These are phyloP conservation scores for Anagrus nilaparvatae DNA, from an alignment of 1,140 invertebrate species.

Conservation along the genomic window DNA sequence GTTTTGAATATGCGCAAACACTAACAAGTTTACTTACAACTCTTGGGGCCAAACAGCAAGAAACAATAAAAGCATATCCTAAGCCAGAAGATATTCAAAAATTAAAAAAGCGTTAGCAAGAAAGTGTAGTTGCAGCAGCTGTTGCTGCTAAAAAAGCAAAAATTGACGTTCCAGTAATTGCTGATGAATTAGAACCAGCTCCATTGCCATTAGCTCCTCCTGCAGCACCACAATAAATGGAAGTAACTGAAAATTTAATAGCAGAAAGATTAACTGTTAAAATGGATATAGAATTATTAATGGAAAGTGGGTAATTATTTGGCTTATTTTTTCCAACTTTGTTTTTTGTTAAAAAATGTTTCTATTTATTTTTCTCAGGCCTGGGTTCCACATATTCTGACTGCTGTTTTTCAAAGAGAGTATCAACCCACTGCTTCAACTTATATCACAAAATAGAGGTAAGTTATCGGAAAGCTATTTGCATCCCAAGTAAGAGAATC, in stretches of 20 bases:
- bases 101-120: constrained; percentile 41
- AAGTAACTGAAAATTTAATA: constrained; percentile 48
- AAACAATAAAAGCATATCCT: constrained; percentile 63
- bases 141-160: constrained; percentile 29
- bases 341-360: not conserved
- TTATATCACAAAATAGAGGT: constrained; percentile 57
- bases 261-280: constrained; percentile 57
- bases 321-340: not conserved
- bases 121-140: constrained; percentile 27
- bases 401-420: constrained; percentile 68
- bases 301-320: constrained; percentile 59
- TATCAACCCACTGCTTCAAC: constrained; percentile 88
- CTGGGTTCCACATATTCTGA: constrained; percentile 75
- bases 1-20: constrained; percentile 65
- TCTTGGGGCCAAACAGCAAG: constrained; percentile 76
- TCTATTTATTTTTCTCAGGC: constrained; percentile 38
- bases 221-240: constrained; percentile 35
- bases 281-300: constrained; percentile 58
- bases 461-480: constrained; percentile 68
- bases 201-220: constrained; percentile 17
- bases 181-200: no score
- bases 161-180: constrained; percentile 27
- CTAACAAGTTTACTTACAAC: constrained; percentile 81
- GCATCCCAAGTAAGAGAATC: constrained; percentile 67
- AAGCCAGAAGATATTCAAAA: constrained; percentile 47